phyloP scores from a whole-genome alignment of 2,113 vertebrate species.

The Piprites chloris region DNA sequence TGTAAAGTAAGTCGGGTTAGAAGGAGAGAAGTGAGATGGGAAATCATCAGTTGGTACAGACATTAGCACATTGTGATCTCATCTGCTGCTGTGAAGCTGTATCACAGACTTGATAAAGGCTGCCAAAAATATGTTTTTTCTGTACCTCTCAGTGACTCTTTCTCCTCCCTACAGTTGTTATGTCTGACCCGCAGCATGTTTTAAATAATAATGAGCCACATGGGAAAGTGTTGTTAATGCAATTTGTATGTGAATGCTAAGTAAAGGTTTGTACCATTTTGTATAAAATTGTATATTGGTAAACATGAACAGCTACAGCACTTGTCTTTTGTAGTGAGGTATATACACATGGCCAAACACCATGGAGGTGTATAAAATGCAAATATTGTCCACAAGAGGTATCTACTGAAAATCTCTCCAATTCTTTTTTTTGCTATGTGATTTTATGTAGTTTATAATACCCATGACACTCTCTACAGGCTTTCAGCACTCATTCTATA shows the following conservation, averaged over 20 bases:
- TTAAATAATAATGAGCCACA: background rate
- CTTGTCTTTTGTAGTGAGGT: background rate
- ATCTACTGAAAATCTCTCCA: background rate
- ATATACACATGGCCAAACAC: background rate
- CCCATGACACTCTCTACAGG: background rate
- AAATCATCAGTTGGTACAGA: slow-evolving; percentile 13
- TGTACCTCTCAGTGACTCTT: slow-evolving; percentile 21
- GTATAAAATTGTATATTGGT: background rate
- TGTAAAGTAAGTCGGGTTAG: slow-evolving; percentile 58
- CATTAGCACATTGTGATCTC: slow-evolving; percentile 55
- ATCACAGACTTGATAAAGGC: slow-evolving; percentile 24
- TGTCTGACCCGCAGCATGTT: background rate
- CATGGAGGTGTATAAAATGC: background rate
- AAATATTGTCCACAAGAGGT: background rate
- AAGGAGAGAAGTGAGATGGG: background rate
- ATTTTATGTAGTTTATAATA: background rate
- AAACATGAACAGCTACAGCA: background rate
- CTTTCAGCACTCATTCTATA: background rate
- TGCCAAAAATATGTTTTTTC: slow-evolving; percentile 47
- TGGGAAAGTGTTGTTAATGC: background rate
- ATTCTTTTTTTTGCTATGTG: background rate
- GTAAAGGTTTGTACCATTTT: background rate
- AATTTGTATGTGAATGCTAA: background rate
- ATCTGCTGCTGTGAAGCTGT: slow-evolving; percentile 24
- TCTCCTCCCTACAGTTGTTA: slow-evolving; percentile 16